Evolutionary conservation across 2,888 invertebrate species (phyloP).

Genomic region (Cremastinae sp.): DNA sequence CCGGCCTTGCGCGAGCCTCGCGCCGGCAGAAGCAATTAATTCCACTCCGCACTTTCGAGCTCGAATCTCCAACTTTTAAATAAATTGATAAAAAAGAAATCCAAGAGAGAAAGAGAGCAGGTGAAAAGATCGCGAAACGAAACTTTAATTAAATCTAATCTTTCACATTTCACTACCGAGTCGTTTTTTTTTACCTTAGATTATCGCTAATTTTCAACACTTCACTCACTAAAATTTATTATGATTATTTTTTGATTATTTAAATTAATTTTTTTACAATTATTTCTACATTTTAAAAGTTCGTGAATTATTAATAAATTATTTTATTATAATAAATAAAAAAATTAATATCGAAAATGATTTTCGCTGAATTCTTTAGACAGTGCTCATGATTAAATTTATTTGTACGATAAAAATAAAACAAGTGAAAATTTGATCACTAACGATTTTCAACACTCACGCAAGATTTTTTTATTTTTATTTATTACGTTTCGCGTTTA

Average conservation of each 20-base stretch:
- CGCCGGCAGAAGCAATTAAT: slow-evolving; percentile 41
- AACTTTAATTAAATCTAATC: slow-evolving; percentile 40
- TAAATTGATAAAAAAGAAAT: slow-evolving; percentile 22
- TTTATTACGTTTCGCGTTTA: too few species aligned
- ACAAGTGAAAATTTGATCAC: too few species aligned
- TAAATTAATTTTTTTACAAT: slow-evolving; percentile 6
- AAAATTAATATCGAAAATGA: too few species aligned
- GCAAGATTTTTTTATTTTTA: slow-evolving; percentile 1
- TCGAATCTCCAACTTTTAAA: slow-evolving; percentile 39
- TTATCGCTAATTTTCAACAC: slow-evolving; percentile 46
- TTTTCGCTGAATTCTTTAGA: too few species aligned
- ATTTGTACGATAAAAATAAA: too few species aligned
- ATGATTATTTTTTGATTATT: slow-evolving; percentile 9
- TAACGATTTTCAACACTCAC: too few species aligned
- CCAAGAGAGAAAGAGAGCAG: slow-evolving; percentile 22
- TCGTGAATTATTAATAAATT: too few species aligned
- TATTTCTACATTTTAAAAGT: slow-evolving; percentile 1
- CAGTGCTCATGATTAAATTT: too few species aligned
- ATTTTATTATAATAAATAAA: too few species aligned
- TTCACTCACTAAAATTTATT: slow-evolving; percentile 43
- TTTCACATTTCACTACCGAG: slow-evolving; percentile 48
- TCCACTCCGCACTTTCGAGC: slow-evolving; percentile 55
- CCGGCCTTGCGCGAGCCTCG: too few species aligned
- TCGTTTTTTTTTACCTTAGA: slow-evolving; percentile 35
- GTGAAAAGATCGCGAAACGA: slow-evolving; percentile 28